Base-by-base conservation (phyloP, 2,797 vertebrate species). In the Acropternis orthonyx region DNA sequence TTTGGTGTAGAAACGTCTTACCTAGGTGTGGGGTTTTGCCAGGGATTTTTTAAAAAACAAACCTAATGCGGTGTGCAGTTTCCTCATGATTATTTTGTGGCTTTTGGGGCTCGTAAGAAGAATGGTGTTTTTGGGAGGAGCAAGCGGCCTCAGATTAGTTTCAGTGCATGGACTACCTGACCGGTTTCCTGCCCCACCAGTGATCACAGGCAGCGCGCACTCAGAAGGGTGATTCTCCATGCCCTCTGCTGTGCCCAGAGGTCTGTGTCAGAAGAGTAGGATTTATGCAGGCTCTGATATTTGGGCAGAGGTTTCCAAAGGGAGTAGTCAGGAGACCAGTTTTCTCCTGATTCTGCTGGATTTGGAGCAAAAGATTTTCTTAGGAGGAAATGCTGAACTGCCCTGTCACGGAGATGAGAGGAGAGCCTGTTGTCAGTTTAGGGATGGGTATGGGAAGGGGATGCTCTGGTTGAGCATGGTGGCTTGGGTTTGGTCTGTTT, bases 121-220 rank as follows among this genome's bases (percentile, higher is more conserved):
- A 51, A 55, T 39, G 19, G 17, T 56, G 56, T 55, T 63, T 55
- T n/a, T 14, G 49, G 49, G 26, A 43, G 73, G 55, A 83, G 52
- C 41, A 36, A 44, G 51, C 1, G 0, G 34, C 12, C 49, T 79
- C 22, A 17, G 32, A 43, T 83, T 27, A 51, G 56, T 81, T 74
- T 54, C 39, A 32, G 0, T 49, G 41, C 41, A 69, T 0, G 3
- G 7, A 30, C 20, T 74, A 41, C 61, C 37, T 66, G 36, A 8
- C 15, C 46, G 39, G 39, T 55, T 63, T 81, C 54, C 62, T 67
- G 58, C 23, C 28, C 20, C 48, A 28, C n/a, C 36, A 55, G 43
- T 0, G 0, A 9, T 34, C 4, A 1, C n/a, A 62, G 74, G 52
- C 20, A 36, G n/a, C n/a, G n/a, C n/a, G 20, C 39, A 16, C 32